phyloP scores from a whole-genome alignment of 2,888 invertebrate genomes.

The Rhorus exstirpatorius region DNA sequence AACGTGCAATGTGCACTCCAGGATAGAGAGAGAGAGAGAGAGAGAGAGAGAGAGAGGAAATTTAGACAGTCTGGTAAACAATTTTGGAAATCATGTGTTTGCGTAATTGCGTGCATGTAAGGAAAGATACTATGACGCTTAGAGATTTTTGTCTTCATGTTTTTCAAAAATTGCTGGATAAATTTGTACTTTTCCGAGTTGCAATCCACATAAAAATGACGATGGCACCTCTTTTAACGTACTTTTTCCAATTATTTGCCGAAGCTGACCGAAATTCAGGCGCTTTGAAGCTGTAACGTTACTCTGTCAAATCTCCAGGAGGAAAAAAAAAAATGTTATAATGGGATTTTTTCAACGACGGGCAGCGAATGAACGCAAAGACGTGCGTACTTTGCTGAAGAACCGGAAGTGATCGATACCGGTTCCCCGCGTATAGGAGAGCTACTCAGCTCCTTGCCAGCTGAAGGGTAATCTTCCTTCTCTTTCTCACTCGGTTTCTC shows the following conservation, averaged over 20 bases:
- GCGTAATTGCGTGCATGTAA: constrained; percentile 4
- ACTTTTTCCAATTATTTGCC: no score
- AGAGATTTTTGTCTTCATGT: background rate
- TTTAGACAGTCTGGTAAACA: background rate
- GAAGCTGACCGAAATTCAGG: no score
- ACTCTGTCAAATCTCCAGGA: no score
- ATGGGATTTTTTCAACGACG: no score
- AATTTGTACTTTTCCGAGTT: no score
- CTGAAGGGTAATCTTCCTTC: constrained; percentile 9
- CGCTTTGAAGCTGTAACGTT: no score
- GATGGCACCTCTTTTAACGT: no score
- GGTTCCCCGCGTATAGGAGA: constrained; percentile 36
- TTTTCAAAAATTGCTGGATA: no score
- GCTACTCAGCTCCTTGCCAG: constrained; percentile 30
- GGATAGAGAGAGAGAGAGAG: background rate
- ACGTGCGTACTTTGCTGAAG: constrained; percentile 1
- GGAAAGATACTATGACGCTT: no score
- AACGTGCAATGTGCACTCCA: constrained; percentile 3
- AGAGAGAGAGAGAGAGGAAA: background rate
- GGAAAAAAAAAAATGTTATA: no score
- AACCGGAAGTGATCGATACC: constrained; percentile 62
- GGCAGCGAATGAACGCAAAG: background rate
- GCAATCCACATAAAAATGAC: no score
- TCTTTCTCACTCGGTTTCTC: constrained; percentile 4
- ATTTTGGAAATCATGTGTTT: background rate